Conservation (phyloP, 2,797 vertebrate genomes). For the Crocidura indochinensis region DNA sequence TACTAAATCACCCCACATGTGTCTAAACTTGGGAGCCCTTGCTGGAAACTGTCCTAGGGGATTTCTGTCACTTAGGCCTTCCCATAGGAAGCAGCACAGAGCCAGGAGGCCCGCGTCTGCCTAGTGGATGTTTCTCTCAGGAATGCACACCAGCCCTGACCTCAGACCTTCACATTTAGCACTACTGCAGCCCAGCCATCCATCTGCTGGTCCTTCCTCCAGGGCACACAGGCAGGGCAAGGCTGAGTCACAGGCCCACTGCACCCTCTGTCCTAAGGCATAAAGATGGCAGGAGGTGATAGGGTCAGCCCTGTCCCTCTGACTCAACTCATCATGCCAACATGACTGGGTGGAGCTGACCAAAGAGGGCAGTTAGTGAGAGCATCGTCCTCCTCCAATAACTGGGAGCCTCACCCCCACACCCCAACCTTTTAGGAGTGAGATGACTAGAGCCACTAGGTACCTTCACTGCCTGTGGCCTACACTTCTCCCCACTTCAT, state of each 20-base stretch:
- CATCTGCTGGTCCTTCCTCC: neutral
- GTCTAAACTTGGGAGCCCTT: neutral
- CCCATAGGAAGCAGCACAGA: neutral
- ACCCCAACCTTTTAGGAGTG: no score
- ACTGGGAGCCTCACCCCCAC: no score
- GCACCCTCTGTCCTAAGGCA: no score
- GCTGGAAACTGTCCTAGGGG: neutral
- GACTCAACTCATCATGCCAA: no score
- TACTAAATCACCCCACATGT: neutral
- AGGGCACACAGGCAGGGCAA: neutral
- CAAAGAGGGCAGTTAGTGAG: no score
- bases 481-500: neutral
- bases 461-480: neutral
- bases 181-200: neutral
- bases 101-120: neutral
- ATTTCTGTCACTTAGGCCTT: neutral
- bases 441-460: no score
- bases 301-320: no score
- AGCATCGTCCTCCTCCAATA: no score
- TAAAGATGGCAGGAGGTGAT: no score
- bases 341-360: no score
- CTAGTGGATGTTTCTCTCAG: neutral
- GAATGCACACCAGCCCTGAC: neutral
- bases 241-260: neutral
- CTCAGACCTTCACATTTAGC: neutral